Conservation (phyloP, 2,888 invertebrate species). For the Teinopalpus imperialis region DNA sequence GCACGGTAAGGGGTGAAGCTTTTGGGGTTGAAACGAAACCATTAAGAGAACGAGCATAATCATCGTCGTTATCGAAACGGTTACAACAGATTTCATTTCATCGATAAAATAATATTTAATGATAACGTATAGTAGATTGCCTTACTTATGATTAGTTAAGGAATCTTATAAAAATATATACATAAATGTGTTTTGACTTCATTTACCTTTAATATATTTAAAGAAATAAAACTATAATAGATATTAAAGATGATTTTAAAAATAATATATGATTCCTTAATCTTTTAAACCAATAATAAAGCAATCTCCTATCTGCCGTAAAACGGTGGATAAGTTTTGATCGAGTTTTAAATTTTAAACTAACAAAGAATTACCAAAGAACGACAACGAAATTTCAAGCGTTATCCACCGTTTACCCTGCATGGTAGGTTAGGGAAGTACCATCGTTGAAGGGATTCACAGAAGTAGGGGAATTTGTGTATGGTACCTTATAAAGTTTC, state of each 20-base stretch:
- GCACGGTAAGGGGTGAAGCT: conserved; percentile 83
- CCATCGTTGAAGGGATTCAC: conserved; percentile 41
- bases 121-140: conserved; percentile 28
- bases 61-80: conserved; percentile 32
- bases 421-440: conserved; percentile 61
- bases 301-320: conserved; percentile 44
- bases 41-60: conserved; percentile 44
- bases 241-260: too few species aligned
- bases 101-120: conserved; percentile 17
- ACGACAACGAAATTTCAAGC: too few species aligned
- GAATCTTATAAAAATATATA: too few species aligned
- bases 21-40: conserved; percentile 68
- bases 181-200: too few species aligned
- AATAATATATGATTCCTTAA: conserved; percentile 17
- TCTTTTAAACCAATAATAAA: conserved; percentile 23
- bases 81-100: conserved; percentile 8
- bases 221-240: too few species aligned
- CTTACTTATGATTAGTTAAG: conserved; percentile 16
- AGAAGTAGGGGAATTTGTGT: conserved; percentile 75
- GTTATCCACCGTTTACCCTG: conserved; percentile 55
- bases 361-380: background rate
- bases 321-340: conserved; percentile 49
- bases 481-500: conserved; percentile 82
- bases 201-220: too few species aligned
- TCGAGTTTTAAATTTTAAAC: background rate